Evolutionary conservation across 2,888 invertebrate species (phyloP), one percentile per base, ranked within the genome.

Genomic region (Athalia rosae): DNA sequence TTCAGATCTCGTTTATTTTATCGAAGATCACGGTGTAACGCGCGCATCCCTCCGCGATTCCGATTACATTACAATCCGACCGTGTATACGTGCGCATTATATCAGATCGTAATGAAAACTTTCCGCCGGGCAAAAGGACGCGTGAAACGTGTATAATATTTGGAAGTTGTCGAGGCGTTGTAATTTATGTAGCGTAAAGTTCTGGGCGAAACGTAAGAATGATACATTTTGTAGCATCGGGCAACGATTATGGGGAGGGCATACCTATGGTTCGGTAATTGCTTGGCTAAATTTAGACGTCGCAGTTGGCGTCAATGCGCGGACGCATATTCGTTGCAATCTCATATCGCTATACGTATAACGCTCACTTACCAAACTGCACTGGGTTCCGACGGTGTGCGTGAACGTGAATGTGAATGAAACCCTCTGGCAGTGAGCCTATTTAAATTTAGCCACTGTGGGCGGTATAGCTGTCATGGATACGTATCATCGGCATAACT

Each of bases 401-500:
- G 78, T 78, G 80, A 74, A 84, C 82, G 88, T 87, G 85, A 86
- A 88, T 87, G 88, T 89, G 89, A 89, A 89, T 89, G 89, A 88
- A 88, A 88, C 87, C 87, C 83, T 86, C 86, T 89, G 89, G 89
- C 89, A 89, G 87, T 87, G 85, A 87, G 89, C 89, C 89, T 89
- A 88, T 87, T 87, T 89, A 89, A 89, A 89, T 89, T 89, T 89
- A 89, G 89, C 88, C 84, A 85, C 88, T 86, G 89, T 89, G 89
- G 89, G 89, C 89, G 89, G 89, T 89, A 87, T 88, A 86, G 87
- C 89, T 89, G 89, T 89, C 89, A 89, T 84, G 88, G 88, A 89
- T 89, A 89, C 89, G 88, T 89, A 89, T 89, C 89, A 89, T 89
- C 89, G 87, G 88, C 87, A 89, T 89, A 89, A 89, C 89, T 86